Evolutionary conservation across 2,113 vertebrate genomes (phyloP).

Genomic region (Entomyzon cyanotis): DNA sequence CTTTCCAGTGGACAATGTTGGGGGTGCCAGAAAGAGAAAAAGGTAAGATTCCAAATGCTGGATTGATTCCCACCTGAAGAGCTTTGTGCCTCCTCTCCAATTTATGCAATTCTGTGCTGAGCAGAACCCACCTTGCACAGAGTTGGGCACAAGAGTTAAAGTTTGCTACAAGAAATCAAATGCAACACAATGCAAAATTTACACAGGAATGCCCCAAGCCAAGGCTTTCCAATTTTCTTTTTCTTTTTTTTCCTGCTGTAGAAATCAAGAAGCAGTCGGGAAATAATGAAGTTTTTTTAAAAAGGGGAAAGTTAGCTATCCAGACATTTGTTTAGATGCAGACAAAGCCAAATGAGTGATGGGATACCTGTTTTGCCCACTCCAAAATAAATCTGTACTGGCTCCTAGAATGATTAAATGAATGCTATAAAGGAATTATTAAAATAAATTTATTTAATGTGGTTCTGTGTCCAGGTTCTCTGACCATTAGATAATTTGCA

Average conservation of each 20-base stretch:
- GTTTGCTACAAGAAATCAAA: background rate
- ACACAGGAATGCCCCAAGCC: background rate
- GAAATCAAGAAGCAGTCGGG: background rate
- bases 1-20: background rate
- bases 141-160: background rate
- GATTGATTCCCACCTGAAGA: background rate
- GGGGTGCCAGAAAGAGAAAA: background rate
- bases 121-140: background rate
- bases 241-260: background rate
- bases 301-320: background rate
- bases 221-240: background rate
- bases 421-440: background rate
- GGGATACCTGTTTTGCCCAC: background rate
- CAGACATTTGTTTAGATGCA: background rate
- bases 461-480: background rate
- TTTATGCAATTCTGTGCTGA: background rate
- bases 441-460: background rate
- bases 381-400: background rate
- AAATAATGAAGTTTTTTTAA: background rate
- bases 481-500: background rate
- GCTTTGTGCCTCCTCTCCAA: background rate
- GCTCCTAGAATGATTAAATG: background rate
- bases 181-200: background rate
- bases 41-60: background rate
- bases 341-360: background rate